phyloP scores from a whole-genome alignment of 2,888 invertebrate genomes.

The Abscondita cerata region DNA sequence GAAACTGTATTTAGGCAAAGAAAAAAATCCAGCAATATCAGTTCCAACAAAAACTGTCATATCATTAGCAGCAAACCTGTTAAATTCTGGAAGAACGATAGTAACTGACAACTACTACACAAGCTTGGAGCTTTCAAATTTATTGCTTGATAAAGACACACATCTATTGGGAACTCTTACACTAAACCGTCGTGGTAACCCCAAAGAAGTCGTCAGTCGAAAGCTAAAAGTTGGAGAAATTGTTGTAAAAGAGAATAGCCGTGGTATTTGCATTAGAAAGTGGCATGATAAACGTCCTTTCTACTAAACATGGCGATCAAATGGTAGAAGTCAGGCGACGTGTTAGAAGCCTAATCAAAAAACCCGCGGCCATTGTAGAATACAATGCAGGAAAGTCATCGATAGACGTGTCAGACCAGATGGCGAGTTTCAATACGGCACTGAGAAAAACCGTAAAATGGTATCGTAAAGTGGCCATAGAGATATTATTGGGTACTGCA shows the following conservation, averaged over 20 bases:
- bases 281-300: neutral
- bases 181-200: neutral
- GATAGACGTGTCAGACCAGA: neutral
- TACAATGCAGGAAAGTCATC: no score
- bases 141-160: neutral
- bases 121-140: no score
- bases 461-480: constrained; percentile 1
- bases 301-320: neutral
- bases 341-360: no score
- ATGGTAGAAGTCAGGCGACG: neutral
- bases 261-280: neutral
- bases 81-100: no score
- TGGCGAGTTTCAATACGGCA: neutral
- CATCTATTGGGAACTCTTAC: neutral
- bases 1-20: neutral
- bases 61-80: no score
- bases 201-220: neutral
- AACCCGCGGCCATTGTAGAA: no score
- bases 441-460: neutral
- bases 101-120: no score
- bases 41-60: no score
- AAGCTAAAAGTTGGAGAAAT: no score
- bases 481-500: neutral
- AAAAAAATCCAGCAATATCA: neutral
- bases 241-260: neutral